These are phyloP conservation scores for Octopus sinensis DNA, from an alignment of 1,140 invertebrate species.

Conservation along the genomic window DNA sequence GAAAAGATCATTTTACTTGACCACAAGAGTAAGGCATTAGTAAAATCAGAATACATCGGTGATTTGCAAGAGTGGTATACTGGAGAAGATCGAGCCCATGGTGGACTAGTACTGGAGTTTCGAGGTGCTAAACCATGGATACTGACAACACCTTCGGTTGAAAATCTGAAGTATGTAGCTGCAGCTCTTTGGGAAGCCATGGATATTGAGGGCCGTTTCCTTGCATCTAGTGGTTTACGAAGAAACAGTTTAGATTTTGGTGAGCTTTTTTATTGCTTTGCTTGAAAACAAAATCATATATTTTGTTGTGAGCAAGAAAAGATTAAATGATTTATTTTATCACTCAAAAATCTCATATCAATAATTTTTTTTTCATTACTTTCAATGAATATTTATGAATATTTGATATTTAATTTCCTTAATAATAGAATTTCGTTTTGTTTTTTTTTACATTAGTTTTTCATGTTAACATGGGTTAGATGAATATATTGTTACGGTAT, in stretches of 20 bases:
- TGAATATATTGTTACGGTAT: too few relatives aligned
- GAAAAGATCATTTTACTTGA: slow-evolving; percentile 68
- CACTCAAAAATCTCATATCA: too few relatives aligned
- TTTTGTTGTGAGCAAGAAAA: too few relatives aligned
- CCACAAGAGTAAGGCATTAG: slow-evolving; percentile 65
- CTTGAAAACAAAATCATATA: too few relatives aligned
- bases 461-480: too few relatives aligned
- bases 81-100: slow-evolving; percentile 66
- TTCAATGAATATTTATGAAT: too few relatives aligned
- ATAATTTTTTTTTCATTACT: too few relatives aligned
- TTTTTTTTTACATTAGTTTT: too few relatives aligned
- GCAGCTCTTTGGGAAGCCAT: slow-evolving; percentile 63
- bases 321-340: too few relatives aligned
- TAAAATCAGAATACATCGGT: slow-evolving; percentile 64
- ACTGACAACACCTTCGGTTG: slow-evolving; percentile 58
- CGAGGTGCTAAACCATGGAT: slow-evolving; percentile 62
- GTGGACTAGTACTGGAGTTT: slow-evolving; percentile 68
- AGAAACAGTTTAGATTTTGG: slow-evolving; percentile 53
- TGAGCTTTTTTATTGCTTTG: slow-evolving; percentile 22
- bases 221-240: slow-evolving; percentile 46
- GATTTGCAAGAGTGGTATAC: slow-evolving; percentile 71
- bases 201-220: slow-evolving; percentile 55
- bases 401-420: too few relatives aligned
- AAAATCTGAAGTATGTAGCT: slow-evolving; percentile 60
- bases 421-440: too few relatives aligned